phyloP scores from a whole-genome alignment of 2,797 vertebrate species.

The Myotis myotis region DNA sequence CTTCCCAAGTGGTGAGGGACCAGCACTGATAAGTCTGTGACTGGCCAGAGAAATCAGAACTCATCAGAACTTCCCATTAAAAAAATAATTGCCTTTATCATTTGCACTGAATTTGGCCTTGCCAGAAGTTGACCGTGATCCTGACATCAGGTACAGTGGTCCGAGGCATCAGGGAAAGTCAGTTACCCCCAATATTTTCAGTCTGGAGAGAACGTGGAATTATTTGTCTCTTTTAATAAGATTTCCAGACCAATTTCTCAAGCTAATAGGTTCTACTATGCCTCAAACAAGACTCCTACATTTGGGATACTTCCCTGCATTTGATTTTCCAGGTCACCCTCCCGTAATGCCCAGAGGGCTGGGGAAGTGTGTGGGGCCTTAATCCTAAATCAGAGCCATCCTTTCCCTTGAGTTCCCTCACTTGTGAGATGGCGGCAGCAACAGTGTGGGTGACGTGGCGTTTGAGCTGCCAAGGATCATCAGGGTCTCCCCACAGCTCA shows the following conservation, averaged over 20 bases:
- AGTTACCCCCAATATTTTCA: constrained; percentile 63
- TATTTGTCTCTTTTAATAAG: constrained; percentile 74
- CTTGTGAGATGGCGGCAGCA: not conserved
- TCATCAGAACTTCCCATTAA: constrained; percentile 64
- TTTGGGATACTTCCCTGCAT: constrained; percentile 56
- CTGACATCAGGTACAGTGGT: not conserved
- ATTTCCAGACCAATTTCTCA: constrained; percentile 74
- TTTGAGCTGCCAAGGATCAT: not conserved
- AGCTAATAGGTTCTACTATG: constrained; percentile 68
- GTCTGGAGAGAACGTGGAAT: constrained; percentile 53
- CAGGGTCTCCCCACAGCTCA: not conserved
- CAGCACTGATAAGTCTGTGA: constrained; percentile 29
- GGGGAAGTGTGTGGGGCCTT: not conserved
- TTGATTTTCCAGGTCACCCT: constrained; percentile 68
- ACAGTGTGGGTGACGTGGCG: not conserved
- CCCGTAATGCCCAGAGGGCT: constrained; percentile 32
- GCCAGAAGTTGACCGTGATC: constrained; percentile 45
- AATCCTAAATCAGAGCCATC: not conserved
- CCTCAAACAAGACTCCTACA: constrained; percentile 57
- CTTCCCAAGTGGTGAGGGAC: constrained; percentile 43
- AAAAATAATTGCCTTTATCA: constrained; percentile 66
- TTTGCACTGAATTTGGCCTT: constrained; percentile 50
- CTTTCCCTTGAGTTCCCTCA: not conserved
- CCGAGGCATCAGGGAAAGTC: constrained; percentile 26
- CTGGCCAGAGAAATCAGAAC: constrained; percentile 62